A percentile compares a stretch with the other conserved stretches of the same genome.
Evolutionary conservation across 2,113 vertebrate genomes (phyloP).

Genomic region (Sphyrna mokarran): DNA sequence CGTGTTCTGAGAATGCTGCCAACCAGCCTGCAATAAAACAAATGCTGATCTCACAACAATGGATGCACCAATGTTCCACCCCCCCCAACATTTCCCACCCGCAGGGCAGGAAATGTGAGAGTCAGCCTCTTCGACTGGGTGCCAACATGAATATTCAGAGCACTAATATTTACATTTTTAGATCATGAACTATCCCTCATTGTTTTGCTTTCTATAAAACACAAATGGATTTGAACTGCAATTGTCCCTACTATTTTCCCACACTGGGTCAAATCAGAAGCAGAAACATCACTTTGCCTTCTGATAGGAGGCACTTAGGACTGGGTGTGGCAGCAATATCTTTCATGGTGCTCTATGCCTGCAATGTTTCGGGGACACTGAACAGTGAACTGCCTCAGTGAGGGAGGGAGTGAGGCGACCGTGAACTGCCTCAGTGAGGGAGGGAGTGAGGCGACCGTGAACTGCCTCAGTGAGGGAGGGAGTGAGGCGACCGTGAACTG

Average conservation of each 20-base stretch:
- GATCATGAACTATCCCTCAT: neutral
- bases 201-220: neutral
- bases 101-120: neutral
- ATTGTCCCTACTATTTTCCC: neutral
- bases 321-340: no score
- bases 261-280: neutral
- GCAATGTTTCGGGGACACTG: no score
- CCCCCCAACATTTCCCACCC: neutral
- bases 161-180: neutral
- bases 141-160: neutral
- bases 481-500: no score
- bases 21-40: neutral
- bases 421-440: no score
- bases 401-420: no score
- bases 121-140: neutral
- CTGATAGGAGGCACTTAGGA: neutral
- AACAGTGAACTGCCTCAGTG: neutral
- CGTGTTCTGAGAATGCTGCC: neutral
- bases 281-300: neutral
- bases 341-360: no score
- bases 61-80: neutral
- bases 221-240: neutral
- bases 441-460: no score
- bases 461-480: no score
- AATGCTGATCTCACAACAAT: neutral